Evolutionary conservation across 2,113 vertebrate genomes (phyloP).

Genomic region (Acanthochromis polyacanthus): DNA sequence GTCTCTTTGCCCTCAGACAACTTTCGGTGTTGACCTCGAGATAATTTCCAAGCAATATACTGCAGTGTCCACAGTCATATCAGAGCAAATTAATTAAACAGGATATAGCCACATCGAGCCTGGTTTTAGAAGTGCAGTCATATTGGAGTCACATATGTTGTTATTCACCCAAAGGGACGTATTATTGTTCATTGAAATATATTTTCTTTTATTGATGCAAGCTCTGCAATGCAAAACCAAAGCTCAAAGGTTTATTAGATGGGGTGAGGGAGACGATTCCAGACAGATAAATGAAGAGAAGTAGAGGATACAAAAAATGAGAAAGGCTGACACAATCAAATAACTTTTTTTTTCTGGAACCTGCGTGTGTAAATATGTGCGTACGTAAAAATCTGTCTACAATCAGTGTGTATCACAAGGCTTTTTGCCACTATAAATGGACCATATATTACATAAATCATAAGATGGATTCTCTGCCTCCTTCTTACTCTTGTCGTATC

Average conservation of each 20-base stretch:
- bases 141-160: slow-evolving; percentile 36
- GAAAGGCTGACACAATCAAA: slow-evolving; percentile 43
- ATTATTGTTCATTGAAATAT: slow-evolving; percentile 50
- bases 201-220: slow-evolving; percentile 32
- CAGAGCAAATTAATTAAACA: slow-evolving; percentile 64
- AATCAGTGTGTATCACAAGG: slow-evolving; percentile 31
- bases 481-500: slow-evolving; percentile 37
- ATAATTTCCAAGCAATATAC: slow-evolving; percentile 64
- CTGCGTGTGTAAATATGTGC: background rate
- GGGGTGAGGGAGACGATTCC: slow-evolving; percentile 36
- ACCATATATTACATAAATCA: slow-evolving; percentile 50
- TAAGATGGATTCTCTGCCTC: slow-evolving; percentile 40
- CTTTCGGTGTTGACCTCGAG: slow-evolving; percentile 69
- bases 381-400: slow-evolving; percentile 17
- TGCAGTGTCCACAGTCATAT: slow-evolving; percentile 48
- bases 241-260: slow-evolving; percentile 46
- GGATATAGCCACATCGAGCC: slow-evolving; percentile 19
- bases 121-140: slow-evolving; percentile 7
- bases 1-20: slow-evolving; percentile 74
- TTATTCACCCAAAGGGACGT: slow-evolving; percentile 44
- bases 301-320: slow-evolving; percentile 37
- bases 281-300: slow-evolving; percentile 65
- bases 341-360: slow-evolving; percentile 38
- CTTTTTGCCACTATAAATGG: slow-evolving; percentile 54
- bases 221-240: slow-evolving; percentile 46